These are phyloP conservation scores for Ceriagrion tenellum DNA, from an alignment of 2,888 invertebrate species.

Conservation along the genomic window DNA sequence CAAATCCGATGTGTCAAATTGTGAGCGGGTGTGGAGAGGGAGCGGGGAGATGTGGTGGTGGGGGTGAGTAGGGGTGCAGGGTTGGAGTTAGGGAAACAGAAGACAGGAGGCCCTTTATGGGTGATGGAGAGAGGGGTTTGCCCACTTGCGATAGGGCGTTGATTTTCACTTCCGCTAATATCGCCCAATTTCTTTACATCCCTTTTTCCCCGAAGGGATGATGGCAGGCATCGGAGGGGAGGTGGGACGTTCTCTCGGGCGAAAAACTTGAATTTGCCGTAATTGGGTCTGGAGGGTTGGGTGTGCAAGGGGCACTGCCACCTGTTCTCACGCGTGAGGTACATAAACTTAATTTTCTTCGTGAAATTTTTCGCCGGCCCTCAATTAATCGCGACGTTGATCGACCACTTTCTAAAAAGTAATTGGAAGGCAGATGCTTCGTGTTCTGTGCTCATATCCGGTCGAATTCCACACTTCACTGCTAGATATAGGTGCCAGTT, in stretches of 20 bases:
- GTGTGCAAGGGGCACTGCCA: background rate
- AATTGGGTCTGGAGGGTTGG: background rate
- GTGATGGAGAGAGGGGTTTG: background rate
- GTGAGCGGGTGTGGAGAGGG: background rate
- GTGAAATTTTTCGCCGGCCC: background rate
- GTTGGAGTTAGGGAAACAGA: background rate
- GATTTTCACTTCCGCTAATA: conserved; percentile 8
- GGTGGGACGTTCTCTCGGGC: background rate
- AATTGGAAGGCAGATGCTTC: too few species aligned
- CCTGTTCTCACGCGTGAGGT: background rate
- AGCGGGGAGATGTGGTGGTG: background rate
- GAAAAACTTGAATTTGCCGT: background rate
- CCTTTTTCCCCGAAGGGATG: background rate
- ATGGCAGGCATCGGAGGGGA: background rate
- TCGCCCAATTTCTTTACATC: background rate
- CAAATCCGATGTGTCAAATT: conserved; percentile 27
- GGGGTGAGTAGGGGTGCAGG: background rate
- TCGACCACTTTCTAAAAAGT: too few species aligned
- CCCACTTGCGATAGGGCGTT: background rate
- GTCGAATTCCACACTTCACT: too few species aligned
- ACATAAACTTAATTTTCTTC: background rate
- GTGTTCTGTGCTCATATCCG: too few species aligned
- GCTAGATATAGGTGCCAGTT: too few species aligned
- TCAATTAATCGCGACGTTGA: too few species aligned
- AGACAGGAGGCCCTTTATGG: background rate